Conservation (phyloP, 2,888 invertebrate genomes). For the Crepidodera aurea region DNA sequence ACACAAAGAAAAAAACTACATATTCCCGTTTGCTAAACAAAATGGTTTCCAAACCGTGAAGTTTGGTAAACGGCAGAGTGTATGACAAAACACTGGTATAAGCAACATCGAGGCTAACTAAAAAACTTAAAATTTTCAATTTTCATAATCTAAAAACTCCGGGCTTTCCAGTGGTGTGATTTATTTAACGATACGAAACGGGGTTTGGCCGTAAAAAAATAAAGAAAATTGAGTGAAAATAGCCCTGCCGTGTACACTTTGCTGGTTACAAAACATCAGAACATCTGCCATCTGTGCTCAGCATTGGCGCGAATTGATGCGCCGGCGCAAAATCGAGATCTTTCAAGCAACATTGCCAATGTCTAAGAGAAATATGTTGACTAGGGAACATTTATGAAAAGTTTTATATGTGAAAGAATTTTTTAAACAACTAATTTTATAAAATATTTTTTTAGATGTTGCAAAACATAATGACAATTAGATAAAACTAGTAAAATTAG, state of each 20-base stretch:
- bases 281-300: constrained; percentile 64
- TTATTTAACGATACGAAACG: constrained; percentile 35
- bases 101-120: constrained; percentile 48
- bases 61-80: constrained; percentile 56
- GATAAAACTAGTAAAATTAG: too few species aligned
- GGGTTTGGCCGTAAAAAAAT: constrained; percentile 47
- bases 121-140: constrained; percentile 41
- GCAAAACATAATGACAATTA: too few species aligned
- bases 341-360: constrained; percentile 13
- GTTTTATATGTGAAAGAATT: too few species aligned
- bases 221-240: constrained; percentile 48
- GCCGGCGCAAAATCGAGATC: constrained; percentile 46
- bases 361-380: background rate
- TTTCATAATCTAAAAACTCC: constrained; percentile 44
- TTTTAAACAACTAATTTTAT: too few species aligned
- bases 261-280: constrained; percentile 62
- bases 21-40: constrained; percentile 59
- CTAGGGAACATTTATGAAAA: too few species aligned
- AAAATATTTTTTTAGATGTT: too few species aligned
- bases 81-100: constrained; percentile 49
- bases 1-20: constrained; percentile 47
- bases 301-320: constrained; percentile 62
- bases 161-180: constrained; percentile 39
- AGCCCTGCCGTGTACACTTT: constrained; percentile 54
- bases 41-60: constrained; percentile 60